These are phyloP conservation scores for Rousettus leschenaultii DNA, from an alignment of 2,113 vertebrate species.

Conservation along the genomic window DNA sequence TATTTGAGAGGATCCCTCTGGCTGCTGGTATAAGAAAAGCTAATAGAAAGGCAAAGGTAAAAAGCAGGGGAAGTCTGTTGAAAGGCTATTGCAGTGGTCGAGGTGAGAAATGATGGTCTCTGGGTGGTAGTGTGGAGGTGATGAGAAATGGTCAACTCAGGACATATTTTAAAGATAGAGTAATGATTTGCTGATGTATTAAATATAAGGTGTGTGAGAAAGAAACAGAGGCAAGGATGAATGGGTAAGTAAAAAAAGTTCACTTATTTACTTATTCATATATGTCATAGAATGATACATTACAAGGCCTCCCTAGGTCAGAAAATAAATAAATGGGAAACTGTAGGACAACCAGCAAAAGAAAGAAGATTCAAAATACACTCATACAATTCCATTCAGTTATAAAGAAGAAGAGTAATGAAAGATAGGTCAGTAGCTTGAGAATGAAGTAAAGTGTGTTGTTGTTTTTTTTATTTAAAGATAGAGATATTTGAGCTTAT, in stretches of 20 bases:
- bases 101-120: background rate
- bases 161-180: background rate
- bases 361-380: background rate
- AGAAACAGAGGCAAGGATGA: background rate
- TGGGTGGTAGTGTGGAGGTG: background rate
- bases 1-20: background rate
- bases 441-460: background rate
- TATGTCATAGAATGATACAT: background rate
- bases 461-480: background rate
- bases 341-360: background rate
- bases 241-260: background rate
- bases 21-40: background rate
- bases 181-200: background rate
- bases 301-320: background rate
- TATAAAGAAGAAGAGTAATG: background rate
- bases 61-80: background rate
- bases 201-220: background rate
- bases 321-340: background rate
- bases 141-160: background rate
- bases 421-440: background rate
- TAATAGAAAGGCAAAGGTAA: background rate
- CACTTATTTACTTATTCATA: too few relatives aligned
- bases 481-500: background rate
- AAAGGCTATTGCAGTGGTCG: background rate
- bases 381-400: background rate